Percentiles rank a stretch among this genome's conserved stretches.
phyloP scores from a whole-genome alignment of 2,113 vertebrate species.

The Crypturellus undulatus region DNA sequence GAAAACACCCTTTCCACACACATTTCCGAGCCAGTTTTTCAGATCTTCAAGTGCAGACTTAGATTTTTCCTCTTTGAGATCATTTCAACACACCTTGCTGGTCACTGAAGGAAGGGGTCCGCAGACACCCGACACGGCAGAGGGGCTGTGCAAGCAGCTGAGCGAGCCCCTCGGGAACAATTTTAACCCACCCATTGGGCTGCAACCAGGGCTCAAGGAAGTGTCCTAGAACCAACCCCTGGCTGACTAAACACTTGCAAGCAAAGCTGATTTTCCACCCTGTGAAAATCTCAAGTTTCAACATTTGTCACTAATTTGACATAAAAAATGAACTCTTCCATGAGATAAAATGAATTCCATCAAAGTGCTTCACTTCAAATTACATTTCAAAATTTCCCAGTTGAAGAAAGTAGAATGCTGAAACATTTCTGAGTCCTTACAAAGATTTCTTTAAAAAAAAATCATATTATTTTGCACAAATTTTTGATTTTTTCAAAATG shows the following conservation, averaged over 20 bases:
- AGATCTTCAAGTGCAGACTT: neutral
- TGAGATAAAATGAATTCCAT: neutral
- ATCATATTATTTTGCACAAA: neutral
- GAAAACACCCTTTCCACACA: neutral
- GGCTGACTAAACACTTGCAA: rapidly evolving
- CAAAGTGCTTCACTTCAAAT: neutral
- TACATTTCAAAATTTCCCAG: neutral
- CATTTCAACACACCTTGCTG: neutral
- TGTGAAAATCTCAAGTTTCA: neutral
- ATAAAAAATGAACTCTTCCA: neutral
- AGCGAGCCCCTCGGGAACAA: neutral
- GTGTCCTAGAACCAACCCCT: rapidly evolving
- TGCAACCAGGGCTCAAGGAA: neutral
- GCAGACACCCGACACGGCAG: neutral
- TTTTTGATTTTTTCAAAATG: neutral
- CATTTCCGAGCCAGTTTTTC: neutral
- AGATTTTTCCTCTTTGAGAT: neutral
- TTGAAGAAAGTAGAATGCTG: neutral
- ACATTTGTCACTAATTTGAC: neutral
- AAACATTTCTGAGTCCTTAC: neutral
- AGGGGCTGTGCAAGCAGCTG: neutral
- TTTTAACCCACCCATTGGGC: neutral
- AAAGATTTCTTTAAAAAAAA: neutral
- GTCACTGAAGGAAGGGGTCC: neutral
- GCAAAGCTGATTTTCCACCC: neutral